Conservation (phyloP, 30 jellyfish, hydroid and myxozoan genomes). For the Cassiopea andromeda region DNA sequence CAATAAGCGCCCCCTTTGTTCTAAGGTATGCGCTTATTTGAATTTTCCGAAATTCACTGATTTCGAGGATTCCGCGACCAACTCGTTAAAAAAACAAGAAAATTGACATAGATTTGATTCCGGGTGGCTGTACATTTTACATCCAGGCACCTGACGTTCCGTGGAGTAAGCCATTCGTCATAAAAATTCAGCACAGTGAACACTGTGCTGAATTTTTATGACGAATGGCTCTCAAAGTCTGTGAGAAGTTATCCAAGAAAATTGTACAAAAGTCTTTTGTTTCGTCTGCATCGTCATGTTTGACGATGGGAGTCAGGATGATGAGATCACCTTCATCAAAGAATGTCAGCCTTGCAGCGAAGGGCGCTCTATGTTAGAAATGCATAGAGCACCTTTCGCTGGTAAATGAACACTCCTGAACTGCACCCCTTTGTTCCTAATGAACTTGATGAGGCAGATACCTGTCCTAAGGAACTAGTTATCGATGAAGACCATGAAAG, state of each 20-base stretch:
- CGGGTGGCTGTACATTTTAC: no score
- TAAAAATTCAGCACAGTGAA: no score
- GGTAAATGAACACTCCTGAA: constrained; percentile 70
- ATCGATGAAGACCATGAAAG: constrained; percentile 78
- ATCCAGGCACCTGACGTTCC: background rate
- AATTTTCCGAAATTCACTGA: constrained; percentile 17
- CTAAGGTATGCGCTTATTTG: constrained; percentile 43
- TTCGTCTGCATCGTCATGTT: constrained; percentile 56
- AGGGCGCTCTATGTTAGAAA: constrained; percentile 68
- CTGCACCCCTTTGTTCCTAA: constrained; percentile 79
- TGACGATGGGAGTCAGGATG: constrained; percentile 76
- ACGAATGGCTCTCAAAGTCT: background rate
- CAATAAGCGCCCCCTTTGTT: constrained; percentile 1
- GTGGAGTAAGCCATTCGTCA: background rate
- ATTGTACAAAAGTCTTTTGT: constrained; percentile 55
- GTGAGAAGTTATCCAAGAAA: background rate
- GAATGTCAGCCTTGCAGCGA: constrained; percentile 56
- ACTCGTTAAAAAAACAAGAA: no score
- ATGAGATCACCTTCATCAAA: constrained; percentile 78
- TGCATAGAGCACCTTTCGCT: constrained; percentile 22
- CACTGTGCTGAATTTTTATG: no score
- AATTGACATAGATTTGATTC: no score
- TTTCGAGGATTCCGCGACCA: no score
- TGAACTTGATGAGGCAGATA: constrained; percentile 57
- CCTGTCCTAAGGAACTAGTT: constrained; percentile 60